phyloP scores from a whole-genome alignment of 2,888 invertebrate genomes.

The Calephelis perditalis region DNA sequence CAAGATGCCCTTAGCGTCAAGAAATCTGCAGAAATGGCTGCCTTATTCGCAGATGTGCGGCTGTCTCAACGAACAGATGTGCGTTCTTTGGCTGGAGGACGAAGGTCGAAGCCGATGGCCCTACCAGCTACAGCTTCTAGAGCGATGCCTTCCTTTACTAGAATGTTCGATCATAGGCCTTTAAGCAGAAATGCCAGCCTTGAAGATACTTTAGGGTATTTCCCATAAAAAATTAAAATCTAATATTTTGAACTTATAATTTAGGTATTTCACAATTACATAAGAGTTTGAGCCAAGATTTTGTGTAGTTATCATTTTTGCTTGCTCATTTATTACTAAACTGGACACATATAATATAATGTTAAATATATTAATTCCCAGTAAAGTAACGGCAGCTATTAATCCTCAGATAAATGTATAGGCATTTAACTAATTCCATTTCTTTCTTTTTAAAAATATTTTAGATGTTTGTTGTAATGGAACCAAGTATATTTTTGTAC shows the following conservation, averaged over 20 bases:
- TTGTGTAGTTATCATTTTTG: too few relatives aligned
- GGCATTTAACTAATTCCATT: too few relatives aligned
- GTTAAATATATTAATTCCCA: too few relatives aligned
- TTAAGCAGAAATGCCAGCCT: slow-evolving; percentile 72
- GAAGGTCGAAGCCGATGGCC: slow-evolving; percentile 40
- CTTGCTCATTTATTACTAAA: too few relatives aligned
- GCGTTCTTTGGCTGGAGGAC: slow-evolving; percentile 51
- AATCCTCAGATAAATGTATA: too few relatives aligned
- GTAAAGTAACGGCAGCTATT: too few relatives aligned
- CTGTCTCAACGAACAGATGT: slow-evolving; percentile 85
- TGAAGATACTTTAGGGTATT: slow-evolving; percentile 81
- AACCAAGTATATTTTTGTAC: too few relatives aligned
- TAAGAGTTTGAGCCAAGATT: too few relatives aligned
- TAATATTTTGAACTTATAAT: not conserved
- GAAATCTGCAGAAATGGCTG: slow-evolving; percentile 93
- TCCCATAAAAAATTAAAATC: slow-evolving; percentile 57
- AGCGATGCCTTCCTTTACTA: slow-evolving; percentile 41
- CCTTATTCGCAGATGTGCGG: slow-evolving; percentile 87
- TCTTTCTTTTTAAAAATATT: too few relatives aligned
- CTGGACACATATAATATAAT: too few relatives aligned
- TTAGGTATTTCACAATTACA: too few relatives aligned
- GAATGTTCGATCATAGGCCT: slow-evolving; percentile 58
- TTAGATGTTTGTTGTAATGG: too few relatives aligned
- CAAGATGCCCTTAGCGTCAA: slow-evolving; percentile 89
- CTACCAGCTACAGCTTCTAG: slow-evolving; percentile 40